Percentiles rank a stretch among this genome's conserved stretches.
phyloP scores from a whole-genome alignment of 2,888 invertebrate genomes.

The Acleris literana region DNA sequence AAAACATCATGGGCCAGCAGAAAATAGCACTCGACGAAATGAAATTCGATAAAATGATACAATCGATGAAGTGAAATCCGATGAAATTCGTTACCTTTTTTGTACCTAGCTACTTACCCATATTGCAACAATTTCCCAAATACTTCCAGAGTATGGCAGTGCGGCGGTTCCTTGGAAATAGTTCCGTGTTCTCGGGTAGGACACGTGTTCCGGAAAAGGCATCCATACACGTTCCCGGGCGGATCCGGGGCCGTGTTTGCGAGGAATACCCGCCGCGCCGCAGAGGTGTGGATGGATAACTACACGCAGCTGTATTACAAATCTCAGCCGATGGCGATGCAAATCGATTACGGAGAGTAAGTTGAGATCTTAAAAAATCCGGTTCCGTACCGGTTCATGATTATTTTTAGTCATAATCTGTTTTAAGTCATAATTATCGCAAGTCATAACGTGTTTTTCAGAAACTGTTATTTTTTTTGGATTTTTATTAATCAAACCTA shows the following conservation, averaged over 20 bases:
- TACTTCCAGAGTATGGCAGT: conserved; percentile 95
- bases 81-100: too few species aligned
- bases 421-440: too few species aligned
- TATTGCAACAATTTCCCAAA: neutral
- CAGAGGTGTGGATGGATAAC: conserved; percentile 99
- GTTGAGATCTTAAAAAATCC: conserved; percentile 47
- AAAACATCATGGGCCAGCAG: too few species aligned
- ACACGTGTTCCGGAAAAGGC: conserved; percentile 96
- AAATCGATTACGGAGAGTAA: conserved; percentile 95
- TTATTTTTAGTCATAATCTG: too few species aligned
- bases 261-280: conserved; percentile 96
- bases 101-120: too few species aligned
- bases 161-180: conserved; percentile 98
- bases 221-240: conserved; percentile 99
- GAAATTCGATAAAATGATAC: too few species aligned
- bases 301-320: conserved; percentile 98
- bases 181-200: conserved; percentile 98
- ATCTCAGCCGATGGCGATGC: conserved; percentile 94
- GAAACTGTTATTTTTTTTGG: too few species aligned
- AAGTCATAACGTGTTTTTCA: too few species aligned
- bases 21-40: too few species aligned
- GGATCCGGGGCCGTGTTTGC: conserved; percentile 99
- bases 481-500: too few species aligned
- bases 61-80: too few species aligned
- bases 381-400: too few species aligned